Percentiles rank a stretch among this genome's conserved stretches.
Evolutionary conservation across 1,140 invertebrate genomes (phyloP).

Genomic region (Aphelinus certus): DNA sequence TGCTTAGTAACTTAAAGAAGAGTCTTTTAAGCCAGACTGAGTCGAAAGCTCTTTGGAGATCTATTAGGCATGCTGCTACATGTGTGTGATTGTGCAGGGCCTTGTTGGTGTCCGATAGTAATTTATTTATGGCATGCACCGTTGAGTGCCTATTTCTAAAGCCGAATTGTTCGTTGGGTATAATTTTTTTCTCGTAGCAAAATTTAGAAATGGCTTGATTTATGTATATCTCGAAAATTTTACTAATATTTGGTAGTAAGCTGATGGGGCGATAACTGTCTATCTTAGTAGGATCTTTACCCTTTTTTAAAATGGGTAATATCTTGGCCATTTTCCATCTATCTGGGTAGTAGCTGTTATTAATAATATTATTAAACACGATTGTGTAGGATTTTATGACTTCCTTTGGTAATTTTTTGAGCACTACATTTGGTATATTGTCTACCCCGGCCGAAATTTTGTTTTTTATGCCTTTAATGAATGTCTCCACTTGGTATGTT

Average conservation of each 20-base stretch:
- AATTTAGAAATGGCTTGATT: slow-evolving; percentile 12
- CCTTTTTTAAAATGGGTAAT: neutral
- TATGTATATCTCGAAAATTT: slow-evolving; percentile 42
- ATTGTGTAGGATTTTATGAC: slow-evolving; percentile 2
- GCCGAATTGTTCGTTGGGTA: slow-evolving; percentile 42
- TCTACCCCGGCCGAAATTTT: slow-evolving; percentile 16
- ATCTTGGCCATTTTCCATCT: slow-evolving; percentile 24
- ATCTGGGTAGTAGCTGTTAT: slow-evolving; percentile 13
- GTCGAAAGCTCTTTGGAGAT: slow-evolving; percentile 5
- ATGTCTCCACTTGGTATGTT: no score
- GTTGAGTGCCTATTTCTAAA: slow-evolving; percentile 42
- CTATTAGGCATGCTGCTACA: neutral
- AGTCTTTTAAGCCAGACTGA: neutral
- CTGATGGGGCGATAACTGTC: slow-evolving; percentile 49
- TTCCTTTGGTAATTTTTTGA: slow-evolving; percentile 1
- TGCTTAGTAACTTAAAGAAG: neutral
- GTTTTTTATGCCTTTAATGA: neutral
- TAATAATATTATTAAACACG: slow-evolving; percentile 29
- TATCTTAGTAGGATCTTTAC: neutral
- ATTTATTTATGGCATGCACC: slow-evolving; percentile 32
- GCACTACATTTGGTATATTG: slow-evolving; percentile 12
- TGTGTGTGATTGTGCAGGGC: slow-evolving; percentile 14
- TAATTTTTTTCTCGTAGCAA: slow-evolving; percentile 40
- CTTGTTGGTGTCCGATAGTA: slow-evolving; percentile 22
- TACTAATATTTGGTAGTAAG: slow-evolving; percentile 50